phyloP scores from a whole-genome alignment of 2,797 vertebrate species.

The Arrhamphus sclerolepis region DNA sequence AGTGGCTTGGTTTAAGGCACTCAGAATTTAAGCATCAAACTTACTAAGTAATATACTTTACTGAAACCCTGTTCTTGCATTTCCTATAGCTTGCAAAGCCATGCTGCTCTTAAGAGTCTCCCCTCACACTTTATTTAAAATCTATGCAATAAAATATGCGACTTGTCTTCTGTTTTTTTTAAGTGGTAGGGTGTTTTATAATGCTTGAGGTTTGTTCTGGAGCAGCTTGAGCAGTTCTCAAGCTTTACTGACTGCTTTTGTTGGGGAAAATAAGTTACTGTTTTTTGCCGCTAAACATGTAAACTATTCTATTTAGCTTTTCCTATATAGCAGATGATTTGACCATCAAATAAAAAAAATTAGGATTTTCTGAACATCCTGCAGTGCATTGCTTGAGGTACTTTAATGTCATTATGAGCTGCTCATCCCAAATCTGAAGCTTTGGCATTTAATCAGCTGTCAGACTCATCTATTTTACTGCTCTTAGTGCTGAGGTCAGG shows the following conservation, averaged over 20 bases:
- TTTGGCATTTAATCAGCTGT: slow-evolving; percentile 5
- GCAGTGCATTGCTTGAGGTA: slow-evolving; percentile 7
- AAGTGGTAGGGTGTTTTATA: neutral
- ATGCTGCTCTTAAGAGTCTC: neutral
- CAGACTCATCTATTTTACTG: slow-evolving; percentile 52
- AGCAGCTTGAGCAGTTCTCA: slow-evolving; percentile 4
- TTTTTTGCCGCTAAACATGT: slow-evolving; percentile 2
- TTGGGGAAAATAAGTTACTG: neutral
- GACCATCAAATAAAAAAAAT: slow-evolving; percentile 3
- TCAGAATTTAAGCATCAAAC: neutral
- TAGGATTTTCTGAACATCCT: neutral
- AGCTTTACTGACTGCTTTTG: neutral
- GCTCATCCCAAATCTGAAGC: slow-evolving; percentile 5
- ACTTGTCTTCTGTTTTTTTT: neutral
- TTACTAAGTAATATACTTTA: neutral
- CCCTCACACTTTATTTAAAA: neutral
- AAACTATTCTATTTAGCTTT: neutral
- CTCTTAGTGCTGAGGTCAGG: slow-evolving; percentile 43
- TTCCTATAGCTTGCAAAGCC: neutral
- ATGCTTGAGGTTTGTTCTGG: neutral
- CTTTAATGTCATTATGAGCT: slow-evolving; percentile 4
- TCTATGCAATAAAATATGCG: neutral
- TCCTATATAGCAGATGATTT: neutral
- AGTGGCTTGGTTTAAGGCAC: neutral
- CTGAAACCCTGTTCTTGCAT: neutral